Conservation (phyloP, 2,113 vertebrate species). For the Halcyon malimbica region DNA sequence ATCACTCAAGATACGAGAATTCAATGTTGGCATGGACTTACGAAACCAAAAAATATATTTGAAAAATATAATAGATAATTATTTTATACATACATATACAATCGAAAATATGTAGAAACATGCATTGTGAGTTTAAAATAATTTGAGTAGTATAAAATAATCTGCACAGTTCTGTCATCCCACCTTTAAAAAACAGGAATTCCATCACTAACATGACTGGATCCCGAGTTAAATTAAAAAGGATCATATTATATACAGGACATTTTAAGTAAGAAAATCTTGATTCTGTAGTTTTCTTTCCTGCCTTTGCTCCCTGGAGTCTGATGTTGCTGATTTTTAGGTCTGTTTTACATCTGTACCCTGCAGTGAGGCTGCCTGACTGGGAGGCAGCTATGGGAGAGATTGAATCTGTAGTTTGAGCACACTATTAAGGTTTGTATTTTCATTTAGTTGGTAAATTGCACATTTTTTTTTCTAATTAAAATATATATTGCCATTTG, state of each 20-base stretch:
- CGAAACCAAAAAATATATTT: background rate
- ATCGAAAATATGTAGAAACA: background rate
- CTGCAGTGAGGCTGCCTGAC: accelerated
- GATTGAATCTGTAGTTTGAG: background rate
- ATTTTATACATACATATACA: background rate
- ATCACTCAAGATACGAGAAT: background rate
- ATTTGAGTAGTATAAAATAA: background rate
- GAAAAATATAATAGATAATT: background rate
- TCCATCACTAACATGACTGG: background rate
- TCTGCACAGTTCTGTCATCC: background rate
- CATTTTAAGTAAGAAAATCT: background rate
- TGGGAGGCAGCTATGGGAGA: background rate
- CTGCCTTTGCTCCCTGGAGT: background rate
- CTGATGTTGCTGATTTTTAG: background rate
- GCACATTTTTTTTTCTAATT: background rate
- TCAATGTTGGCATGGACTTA: background rate
- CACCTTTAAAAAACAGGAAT: background rate
- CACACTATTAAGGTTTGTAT: background rate
- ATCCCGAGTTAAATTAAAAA: background rate
- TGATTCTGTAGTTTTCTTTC: background rate
- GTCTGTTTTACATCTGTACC: background rate
- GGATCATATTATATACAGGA: background rate
- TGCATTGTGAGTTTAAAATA: background rate
- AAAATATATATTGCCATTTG: background rate
- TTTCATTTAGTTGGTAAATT: background rate